Percentiles rank a stretch among this genome's conserved stretches.
phyloP scores from a whole-genome alignment of 2,888 invertebrate genomes.

The Agrotis segetum region DNA sequence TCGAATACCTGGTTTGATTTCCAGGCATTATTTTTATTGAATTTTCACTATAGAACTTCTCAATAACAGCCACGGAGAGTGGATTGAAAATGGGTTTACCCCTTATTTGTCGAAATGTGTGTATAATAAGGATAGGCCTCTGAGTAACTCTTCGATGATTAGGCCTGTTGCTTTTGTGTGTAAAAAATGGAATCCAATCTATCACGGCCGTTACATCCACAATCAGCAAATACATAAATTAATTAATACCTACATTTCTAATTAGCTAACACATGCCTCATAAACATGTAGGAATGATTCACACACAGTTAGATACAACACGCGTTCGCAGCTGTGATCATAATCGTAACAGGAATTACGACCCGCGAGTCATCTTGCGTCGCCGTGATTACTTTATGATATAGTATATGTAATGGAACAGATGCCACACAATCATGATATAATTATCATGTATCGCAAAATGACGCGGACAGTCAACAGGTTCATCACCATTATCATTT shows the following conservation, averaged over 20 bases:
- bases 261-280: constrained; percentile 40
- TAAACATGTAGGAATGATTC: constrained; percentile 24
- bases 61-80: too few species aligned
- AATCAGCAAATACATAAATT: constrained; percentile 1
- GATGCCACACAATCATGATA: background rate
- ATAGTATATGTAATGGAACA: constrained; percentile 59
- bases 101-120: too few species aligned
- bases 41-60: too few species aligned
- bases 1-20: too few species aligned
- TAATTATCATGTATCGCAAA: too few species aligned
- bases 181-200: background rate
- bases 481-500: too few species aligned
- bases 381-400: constrained; percentile 68
- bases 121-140: too few species aligned
- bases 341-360: constrained; percentile 76
- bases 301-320: constrained; percentile 40
- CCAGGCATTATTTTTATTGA: too few species aligned
- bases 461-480: too few species aligned
- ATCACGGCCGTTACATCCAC: background rate
- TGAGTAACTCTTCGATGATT: too few species aligned
- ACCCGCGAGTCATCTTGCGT: constrained; percentile 69
- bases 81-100: too few species aligned
- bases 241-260: constrained; percentile 21
- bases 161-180: too few species aligned
- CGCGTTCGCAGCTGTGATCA: constrained; percentile 66